A percentile compares a stretch with the other conserved stretches of the same genome.
phyloP scores from a whole-genome alignment of 2,888 invertebrate genomes.

The Yponomeuta cagnagella region DNA sequence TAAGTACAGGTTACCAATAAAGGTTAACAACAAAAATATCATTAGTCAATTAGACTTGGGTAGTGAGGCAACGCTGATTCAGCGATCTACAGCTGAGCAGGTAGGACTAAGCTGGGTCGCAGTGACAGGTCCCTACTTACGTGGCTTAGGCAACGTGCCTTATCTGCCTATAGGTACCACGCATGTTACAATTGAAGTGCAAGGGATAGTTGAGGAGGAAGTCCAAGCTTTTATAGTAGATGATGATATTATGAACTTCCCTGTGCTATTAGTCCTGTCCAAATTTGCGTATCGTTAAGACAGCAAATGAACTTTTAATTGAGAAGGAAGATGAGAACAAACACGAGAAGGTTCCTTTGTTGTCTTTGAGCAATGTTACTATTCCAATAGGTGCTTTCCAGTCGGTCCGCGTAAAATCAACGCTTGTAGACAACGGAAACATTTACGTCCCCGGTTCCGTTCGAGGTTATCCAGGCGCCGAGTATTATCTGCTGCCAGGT shows the following conservation, averaged over 20 bases:
- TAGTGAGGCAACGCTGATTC: conserved; percentile 28
- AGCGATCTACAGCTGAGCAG: conserved; percentile 16
- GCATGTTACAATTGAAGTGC: not conserved
- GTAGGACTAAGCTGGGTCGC: conserved; percentile 9
- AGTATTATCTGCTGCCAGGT: conserved; percentile 9
- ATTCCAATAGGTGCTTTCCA: not conserved
- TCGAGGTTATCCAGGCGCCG: not conserved
- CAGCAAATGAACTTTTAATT: not conserved
- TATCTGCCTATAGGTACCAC: not conserved
- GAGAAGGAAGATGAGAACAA: not conserved
- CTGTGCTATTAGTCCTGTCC: not conserved
- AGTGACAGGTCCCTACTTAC: not conserved
- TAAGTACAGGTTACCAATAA: no score
- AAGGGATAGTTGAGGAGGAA: not conserved
- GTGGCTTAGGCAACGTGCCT: not conserved
- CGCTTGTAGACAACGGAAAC: no score
- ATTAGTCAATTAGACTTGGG: conserved; percentile 27
- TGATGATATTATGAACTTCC: not conserved
- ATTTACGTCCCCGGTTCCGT: not conserved
- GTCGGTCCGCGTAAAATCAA: no score
- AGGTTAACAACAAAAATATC: not conserved
- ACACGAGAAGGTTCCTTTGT: not conserved
- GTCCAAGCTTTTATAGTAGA: not conserved
- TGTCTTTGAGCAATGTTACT: no score
- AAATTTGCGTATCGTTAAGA: not conserved